Percentiles rank a stretch among this genome's conserved stretches.
phyloP scores from a whole-genome alignment of 2,113 vertebrate genomes.

The Meles meles region DNA sequence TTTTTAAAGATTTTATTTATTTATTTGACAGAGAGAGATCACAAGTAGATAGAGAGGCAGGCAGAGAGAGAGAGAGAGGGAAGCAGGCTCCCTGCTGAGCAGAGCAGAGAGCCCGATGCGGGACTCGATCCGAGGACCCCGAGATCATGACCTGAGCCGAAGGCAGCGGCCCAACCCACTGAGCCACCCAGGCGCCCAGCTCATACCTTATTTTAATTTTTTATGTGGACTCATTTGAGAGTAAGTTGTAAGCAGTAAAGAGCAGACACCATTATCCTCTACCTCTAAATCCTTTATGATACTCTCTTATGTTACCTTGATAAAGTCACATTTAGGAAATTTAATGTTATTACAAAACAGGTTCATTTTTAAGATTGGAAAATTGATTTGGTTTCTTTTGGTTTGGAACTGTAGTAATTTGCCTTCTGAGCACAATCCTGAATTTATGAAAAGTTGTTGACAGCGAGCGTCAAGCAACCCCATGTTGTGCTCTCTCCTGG shows the following conservation, averaged over 20 bases:
- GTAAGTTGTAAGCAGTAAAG: neutral
- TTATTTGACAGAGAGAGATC: too few relatives aligned
- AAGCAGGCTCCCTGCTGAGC: too few relatives aligned
- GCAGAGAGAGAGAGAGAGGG: too few relatives aligned
- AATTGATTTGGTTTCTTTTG: constrained; percentile 14
- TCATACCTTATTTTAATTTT: neutral
- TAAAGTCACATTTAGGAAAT: neutral
- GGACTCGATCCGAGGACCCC: too few relatives aligned
- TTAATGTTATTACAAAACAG: neutral
- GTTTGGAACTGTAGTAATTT: neutral
- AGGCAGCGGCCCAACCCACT: too few relatives aligned
- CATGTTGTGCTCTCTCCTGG: neutral
- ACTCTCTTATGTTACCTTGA: neutral
- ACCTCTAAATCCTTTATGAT: neutral
- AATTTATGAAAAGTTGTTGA: neutral
- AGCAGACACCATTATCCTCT: neutral
- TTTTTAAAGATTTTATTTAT: too few relatives aligned
- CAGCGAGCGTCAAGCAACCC: neutral
- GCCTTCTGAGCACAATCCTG: neutral
- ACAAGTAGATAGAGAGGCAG: too few relatives aligned
- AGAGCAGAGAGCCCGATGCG: too few relatives aligned
- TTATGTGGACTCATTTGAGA: neutral
- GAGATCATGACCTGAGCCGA: too few relatives aligned
- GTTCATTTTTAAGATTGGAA: constrained; percentile 16
- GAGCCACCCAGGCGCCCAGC: too few relatives aligned